Base-by-base conservation (phyloP, 2,797 vertebrate species). In the Scolopax rusticola region DNA sequence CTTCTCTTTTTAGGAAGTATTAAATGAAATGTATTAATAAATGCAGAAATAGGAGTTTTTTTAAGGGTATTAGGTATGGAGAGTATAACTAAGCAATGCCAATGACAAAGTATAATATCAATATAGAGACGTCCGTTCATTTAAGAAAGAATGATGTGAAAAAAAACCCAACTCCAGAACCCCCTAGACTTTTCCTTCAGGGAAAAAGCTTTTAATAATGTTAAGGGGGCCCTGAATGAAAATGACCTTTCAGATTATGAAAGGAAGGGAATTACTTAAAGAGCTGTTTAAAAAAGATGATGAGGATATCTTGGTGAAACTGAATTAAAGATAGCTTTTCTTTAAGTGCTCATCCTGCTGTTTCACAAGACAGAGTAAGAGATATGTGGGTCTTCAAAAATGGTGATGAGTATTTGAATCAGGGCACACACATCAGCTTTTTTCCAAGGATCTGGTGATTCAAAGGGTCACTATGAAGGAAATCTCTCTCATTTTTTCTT, bases 11-110 rank as follows among this genome's bases (percentile, higher is more conserved):
- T 48, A 21, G 30, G 45, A 56, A 87, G 36, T 61, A 57, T 51
- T 78, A 89, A 88, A 91, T 61, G 30, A 89, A 96, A 84, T 81
- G 51, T 70, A 93, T 23, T 59, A 70, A 77, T 60, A 56, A 93
- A 93, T 88, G 84, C 45, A 92, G 36, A 89, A 87, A 38, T 40
- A 67, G 48, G 73, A 89, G 28, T 84, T 84, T 65, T 68, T 65
- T 40, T 57, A 38, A 43, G 38, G 7, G 17, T 89, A 18, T 61
- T 78, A n/a, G 56, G 5, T 14, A 36, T 70, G 24, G 12, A 74
- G 8, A 33, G 8, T 73, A 70, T 60, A 93, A 38, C 19, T 71
- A 73, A 47, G n/a, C 14, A 50, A 69, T 3, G 36, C 19, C 33
- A 63, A 45, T 47, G 36, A 86, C 38, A 63, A 78, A 77, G 14